phyloP scores from a whole-genome alignment of 2,888 invertebrate genomes.

The Ypsolopha sequella region DNA sequence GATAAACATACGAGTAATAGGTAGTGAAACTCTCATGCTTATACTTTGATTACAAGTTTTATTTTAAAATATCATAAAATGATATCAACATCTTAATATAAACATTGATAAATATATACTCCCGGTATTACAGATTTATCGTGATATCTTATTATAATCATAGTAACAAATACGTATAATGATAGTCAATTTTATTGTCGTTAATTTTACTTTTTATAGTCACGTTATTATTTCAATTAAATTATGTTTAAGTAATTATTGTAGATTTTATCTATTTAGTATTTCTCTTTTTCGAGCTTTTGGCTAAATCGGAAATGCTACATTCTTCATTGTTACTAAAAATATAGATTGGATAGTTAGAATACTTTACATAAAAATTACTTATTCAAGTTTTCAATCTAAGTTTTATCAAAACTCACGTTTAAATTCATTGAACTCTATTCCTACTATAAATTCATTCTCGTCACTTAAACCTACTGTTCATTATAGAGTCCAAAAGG shows the following conservation, averaged over 20 bases:
- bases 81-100: slow-evolving; percentile 66
- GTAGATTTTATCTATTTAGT: too few relatives aligned
- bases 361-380: background rate
- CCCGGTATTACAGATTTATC: slow-evolving; percentile 39
- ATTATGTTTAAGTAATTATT: too few relatives aligned
- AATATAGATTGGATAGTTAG: too few relatives aligned
- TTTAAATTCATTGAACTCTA: slow-evolving; percentile 23
- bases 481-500: slow-evolving; percentile 47
- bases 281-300: too few relatives aligned
- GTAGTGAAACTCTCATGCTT: too few relatives aligned
- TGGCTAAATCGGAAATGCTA: too few relatives aligned
- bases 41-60: slow-evolving; percentile 19
- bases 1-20: too few relatives aligned
- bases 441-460: slow-evolving; percentile 57
- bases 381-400: slow-evolving; percentile 9
- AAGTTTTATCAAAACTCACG: slow-evolving; percentile 35
- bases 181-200: slow-evolving; percentile 56
- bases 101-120: slow-evolving; percentile 65
- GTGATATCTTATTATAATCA: slow-evolving; percentile 23
- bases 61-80: slow-evolving; percentile 68
- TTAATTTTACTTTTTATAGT: slow-evolving; percentile 7
- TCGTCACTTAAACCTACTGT: slow-evolving; percentile 41
- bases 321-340: too few relatives aligned
- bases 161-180: slow-evolving; percentile 38
- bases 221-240: background rate